Base-by-base conservation (phyloP, 2,888 invertebrate genomes). In the Tenthredo amoena region DNA sequence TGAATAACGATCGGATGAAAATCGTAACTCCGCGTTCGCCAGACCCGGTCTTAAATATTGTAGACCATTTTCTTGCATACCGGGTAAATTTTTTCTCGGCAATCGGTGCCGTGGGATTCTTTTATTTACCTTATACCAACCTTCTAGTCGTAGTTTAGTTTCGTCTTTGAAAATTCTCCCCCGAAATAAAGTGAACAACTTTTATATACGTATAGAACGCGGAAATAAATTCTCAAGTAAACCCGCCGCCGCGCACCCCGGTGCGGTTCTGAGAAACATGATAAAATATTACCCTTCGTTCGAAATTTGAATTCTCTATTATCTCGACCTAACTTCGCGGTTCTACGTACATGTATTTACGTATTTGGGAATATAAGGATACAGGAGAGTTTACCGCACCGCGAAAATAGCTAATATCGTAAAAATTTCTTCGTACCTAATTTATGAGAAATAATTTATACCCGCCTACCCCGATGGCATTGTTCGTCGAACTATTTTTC, bases 281-380 rank as follows among this genome's bases (percentile, higher is more conserved):
- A 18, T 68, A 68, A 68, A 68, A 68, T 68, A 68, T 68, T 68
- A 68, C 68, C 68, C 26, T 68, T 15, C 68, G 34, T 68, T 68
- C 7, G 18, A 34, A 68, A 68, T 68, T 68, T 68, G 31, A 68
- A 68, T 68, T 34, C 34, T 34, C 68, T 68, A 68, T 68, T 68
- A 68, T 68, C 68, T 68, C 68, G 68, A 68, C 68, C 34, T 34
- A 34, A 50, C 6, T n/a, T 7, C 6, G 55, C 55, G 68, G 21
- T 34, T 18, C 10, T 26, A 26, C 12, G 18, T 68, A 31, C 0
- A 26, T 26, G 7, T 7, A 34, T 65, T 12, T 65, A 65, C 3
- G 12, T 12, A 18, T 26, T 12, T 34, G 15, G 12, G 4, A 68
- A 34, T 31, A 68, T 18, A 34, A 34, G 34, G 2, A 68, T 68